phyloP scores from a whole-genome alignment of 2,888 invertebrate species.

The Leptopilina drosophilae region DNA sequence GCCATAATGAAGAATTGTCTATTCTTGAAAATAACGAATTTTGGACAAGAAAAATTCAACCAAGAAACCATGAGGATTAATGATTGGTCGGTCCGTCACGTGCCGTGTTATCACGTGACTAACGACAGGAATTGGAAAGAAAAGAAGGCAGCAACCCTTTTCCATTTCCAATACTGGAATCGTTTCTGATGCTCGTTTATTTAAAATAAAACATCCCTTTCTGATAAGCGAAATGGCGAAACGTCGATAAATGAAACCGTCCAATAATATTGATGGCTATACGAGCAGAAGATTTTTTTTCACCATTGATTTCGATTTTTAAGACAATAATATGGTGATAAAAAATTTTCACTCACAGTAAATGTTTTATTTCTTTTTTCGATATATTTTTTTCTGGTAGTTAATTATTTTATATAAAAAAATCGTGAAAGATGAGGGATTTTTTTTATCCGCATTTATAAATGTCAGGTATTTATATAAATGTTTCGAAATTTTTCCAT shows the following conservation, averaged over 20 bases:
- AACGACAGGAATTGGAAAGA: conserved; percentile 59
- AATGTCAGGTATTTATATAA: not conserved
- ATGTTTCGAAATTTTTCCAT: not conserved
- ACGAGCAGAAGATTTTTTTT: not conserved
- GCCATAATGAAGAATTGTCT: not conserved
- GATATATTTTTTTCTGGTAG: too few relatives aligned
- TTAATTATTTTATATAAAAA: too few relatives aligned
- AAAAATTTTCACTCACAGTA: not conserved
- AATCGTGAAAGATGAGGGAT: too few relatives aligned
- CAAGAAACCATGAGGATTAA: conserved; percentile 61
- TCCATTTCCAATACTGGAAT: conserved; percentile 8
- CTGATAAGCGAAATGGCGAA: conserved; percentile 39
- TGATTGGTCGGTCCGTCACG: conserved; percentile 67
- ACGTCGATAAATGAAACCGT: conserved; percentile 42
- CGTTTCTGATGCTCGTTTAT: conserved; percentile 50
- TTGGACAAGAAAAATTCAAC: conserved; percentile 61
- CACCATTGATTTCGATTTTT: conserved; percentile 13
- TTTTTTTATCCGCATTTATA: not conserved
- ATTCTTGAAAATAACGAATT: not conserved
- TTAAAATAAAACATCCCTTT: conserved; percentile 52
- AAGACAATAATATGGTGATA: conserved; percentile 7
- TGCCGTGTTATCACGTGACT: conserved; percentile 65
- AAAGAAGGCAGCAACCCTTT: conserved; percentile 44
- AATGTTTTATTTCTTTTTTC: not conserved
- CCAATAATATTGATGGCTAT: conserved; percentile 24